These are phyloP conservation scores for Stomorhina lunata DNA, from an alignment of 2,888 invertebrate genomes.

Conservation along the genomic window DNA sequence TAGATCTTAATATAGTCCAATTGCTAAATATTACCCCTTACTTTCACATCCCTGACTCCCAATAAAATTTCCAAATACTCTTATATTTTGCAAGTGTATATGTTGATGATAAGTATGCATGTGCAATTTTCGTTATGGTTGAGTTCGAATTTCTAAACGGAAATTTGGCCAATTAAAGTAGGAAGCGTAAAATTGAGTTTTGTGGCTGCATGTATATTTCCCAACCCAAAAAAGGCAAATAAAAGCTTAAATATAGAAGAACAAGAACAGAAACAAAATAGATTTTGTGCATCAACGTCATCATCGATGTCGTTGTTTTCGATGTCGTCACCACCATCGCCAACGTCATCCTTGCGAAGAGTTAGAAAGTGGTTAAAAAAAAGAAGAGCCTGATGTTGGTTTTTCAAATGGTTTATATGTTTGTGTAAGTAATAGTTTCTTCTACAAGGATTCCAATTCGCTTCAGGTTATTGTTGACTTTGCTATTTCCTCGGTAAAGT, in stretches of 20 bases:
- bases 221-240: neutral
- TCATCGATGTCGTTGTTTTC: too few relatives aligned
- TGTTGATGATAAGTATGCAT: constrained; percentile 13
- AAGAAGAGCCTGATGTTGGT: neutral
- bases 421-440: neutral
- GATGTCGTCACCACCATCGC: neutral
- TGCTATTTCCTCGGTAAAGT: constrained; percentile 21
- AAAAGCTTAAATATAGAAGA: neutral
- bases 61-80: too few relatives aligned
- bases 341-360: neutral
- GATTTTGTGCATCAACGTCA: constrained; percentile 34
- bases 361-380: neutral
- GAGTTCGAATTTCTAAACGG: constrained; percentile 48
- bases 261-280: constrained; percentile 43
- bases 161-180: constrained; percentile 64
- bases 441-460: neutral
- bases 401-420: constrained; percentile 26
- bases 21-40: too few relatives aligned
- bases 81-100: neutral
- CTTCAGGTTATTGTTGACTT: constrained; percentile 31
- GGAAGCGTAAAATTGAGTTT: constrained; percentile 62
- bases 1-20: too few relatives aligned
- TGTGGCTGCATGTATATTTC: constrained; percentile 58
- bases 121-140: constrained; percentile 65
- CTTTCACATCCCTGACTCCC: too few relatives aligned